phyloP scores from a whole-genome alignment of 2,888 invertebrate genomes.

The Bellardia bayeri region DNA sequence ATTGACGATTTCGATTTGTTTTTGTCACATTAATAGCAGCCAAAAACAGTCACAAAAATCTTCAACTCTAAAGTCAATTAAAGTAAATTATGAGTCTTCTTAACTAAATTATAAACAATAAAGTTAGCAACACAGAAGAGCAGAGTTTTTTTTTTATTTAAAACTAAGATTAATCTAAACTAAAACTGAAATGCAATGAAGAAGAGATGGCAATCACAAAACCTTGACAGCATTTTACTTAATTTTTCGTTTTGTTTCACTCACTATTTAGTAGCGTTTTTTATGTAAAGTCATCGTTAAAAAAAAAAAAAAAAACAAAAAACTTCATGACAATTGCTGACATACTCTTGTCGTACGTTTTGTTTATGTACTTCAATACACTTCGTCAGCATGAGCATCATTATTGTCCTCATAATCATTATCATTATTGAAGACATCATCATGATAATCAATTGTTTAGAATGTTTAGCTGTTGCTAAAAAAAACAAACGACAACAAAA shows the following conservation, averaged over 20 bases:
- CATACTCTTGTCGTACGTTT: slow-evolving; percentile 55
- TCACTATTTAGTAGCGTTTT: slow-evolving; percentile 26
- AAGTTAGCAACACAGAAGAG: slow-evolving; percentile 43
- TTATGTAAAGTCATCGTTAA: slow-evolving; percentile 67
- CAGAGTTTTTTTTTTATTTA: neutral
- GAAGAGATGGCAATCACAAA: slow-evolving; percentile 65
- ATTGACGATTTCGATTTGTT: slow-evolving; percentile 66
- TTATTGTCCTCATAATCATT: slow-evolving; percentile 40
- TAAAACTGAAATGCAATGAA: slow-evolving; percentile 29
- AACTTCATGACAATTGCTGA: slow-evolving; percentile 58
- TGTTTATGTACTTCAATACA: slow-evolving; percentile 48
- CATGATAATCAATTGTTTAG: slow-evolving; percentile 60
- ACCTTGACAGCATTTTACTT: slow-evolving; percentile 67
- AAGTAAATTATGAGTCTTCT: slow-evolving; percentile 69
- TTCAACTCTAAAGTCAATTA: slow-evolving; percentile 63
- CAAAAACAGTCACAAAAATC: slow-evolving; percentile 16
- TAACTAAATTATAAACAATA: slow-evolving; percentile 61
- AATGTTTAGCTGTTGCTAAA: slow-evolving; percentile 33
- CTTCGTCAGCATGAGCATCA: slow-evolving; percentile 45
- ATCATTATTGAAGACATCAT: slow-evolving; percentile 10
- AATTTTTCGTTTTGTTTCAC: slow-evolving; percentile 37
- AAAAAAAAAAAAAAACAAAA: slow-evolving; percentile 19
- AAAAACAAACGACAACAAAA: slow-evolving; percentile 19
- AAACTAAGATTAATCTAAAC: slow-evolving; percentile 53
- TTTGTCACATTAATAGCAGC: slow-evolving; percentile 63